phyloP scores from a whole-genome alignment of 2,888 invertebrate genomes.

The Arge pagana region DNA sequence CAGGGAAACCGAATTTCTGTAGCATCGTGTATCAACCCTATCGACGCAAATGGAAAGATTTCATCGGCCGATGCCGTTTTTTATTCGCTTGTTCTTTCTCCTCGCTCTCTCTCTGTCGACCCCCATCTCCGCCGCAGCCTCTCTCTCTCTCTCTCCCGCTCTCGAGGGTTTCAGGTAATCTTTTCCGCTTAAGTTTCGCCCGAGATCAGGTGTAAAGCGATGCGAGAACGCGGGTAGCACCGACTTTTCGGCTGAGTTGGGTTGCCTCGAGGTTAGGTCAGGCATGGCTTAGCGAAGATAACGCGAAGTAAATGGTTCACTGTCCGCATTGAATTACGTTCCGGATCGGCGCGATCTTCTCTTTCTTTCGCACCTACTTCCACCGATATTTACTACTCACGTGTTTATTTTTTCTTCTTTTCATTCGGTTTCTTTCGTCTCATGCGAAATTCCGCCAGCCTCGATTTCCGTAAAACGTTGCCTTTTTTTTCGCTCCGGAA shows the following conservation, averaged over 20 bases:
- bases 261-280: slow-evolving; percentile 12
- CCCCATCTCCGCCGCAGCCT: no score
- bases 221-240: slow-evolving; percentile 4
- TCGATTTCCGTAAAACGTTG: no score
- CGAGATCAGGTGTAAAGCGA: slow-evolving; percentile 15
- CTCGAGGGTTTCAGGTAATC: neutral
- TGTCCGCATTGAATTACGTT: slow-evolving; percentile 18
- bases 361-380: neutral
- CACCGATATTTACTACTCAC: neutral
- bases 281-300: slow-evolving; percentile 19
- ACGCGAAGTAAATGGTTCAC: slow-evolving; percentile 16
- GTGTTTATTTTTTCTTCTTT: neutral
- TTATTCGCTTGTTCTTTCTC: no score
- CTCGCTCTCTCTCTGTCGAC: no score
- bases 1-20: no score
- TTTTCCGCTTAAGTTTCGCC: slow-evolving; percentile 25
- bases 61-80: no score
- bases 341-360: slow-evolving; percentile 4
- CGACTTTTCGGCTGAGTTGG: slow-evolving; percentile 21
- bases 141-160: neutral
- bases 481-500: no score
- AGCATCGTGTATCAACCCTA: no score
- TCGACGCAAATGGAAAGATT: no score
- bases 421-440: neutral
- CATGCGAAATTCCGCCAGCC: no score